These are phyloP conservation scores for Incurvaria masculella DNA, from an alignment of 2,888 invertebrate species.

Conservation along the genomic window DNA sequence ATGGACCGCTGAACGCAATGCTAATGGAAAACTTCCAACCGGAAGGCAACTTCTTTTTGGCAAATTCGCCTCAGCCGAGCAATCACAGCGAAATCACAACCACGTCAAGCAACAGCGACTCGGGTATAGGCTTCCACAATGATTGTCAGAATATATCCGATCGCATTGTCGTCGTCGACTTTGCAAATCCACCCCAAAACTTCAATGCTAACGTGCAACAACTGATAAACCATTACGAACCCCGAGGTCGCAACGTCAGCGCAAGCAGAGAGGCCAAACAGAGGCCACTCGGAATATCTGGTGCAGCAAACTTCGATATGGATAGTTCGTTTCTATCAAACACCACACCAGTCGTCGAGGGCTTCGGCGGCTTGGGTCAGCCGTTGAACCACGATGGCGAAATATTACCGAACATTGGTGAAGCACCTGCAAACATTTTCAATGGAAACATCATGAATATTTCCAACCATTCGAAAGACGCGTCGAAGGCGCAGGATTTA, in stretches of 20 bases:
- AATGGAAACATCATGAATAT: constrained; percentile 16
- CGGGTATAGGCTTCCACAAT: constrained; percentile 91
- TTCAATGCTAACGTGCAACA: constrained; percentile 14
- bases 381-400: constrained; percentile 42
- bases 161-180: constrained; percentile 74
- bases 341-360: constrained; percentile 49
- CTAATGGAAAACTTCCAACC: constrained; percentile 6
- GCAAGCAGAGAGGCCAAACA: not conserved
- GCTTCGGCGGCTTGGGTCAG: constrained; percentile 47
- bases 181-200: constrained; percentile 41
- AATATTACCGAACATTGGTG: constrained; percentile 25
- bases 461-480: not conserved
- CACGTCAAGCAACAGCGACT: constrained; percentile 91
- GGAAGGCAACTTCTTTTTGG: constrained; percentile 53
- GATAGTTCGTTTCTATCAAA: constrained; percentile 48
- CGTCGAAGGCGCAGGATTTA: not conserved
- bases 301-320: constrained; percentile 42
- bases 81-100: constrained; percentile 76
- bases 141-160: constrained; percentile 83
- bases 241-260: not conserved
- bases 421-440: constrained; percentile 10
- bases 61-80: constrained; percentile 83
- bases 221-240: constrained; percentile 1
- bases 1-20: constrained; percentile 22
- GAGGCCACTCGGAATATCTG: constrained; percentile 39